Percentiles rank a stretch among this genome's conserved stretches.
Conservation (phyloP, 2,888 invertebrate genomes). For the Xestia rhomboidea region DNA sequence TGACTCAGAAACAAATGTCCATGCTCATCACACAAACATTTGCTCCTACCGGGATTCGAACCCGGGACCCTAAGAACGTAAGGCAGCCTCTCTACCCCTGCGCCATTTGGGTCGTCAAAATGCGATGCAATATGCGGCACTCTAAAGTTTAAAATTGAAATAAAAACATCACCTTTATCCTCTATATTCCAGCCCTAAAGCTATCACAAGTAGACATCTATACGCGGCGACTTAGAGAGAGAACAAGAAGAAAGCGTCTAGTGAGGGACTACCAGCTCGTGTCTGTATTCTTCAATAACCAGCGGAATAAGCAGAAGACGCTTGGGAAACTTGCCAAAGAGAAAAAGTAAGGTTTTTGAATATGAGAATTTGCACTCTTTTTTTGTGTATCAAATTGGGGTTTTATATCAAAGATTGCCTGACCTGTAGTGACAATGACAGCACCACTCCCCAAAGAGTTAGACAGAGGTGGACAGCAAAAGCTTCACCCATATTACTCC, state of each 20-base stretch:
- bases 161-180: slow-evolving; percentile 57
- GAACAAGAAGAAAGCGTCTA: slow-evolving; percentile 96
- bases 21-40: too few species aligned
- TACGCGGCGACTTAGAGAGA: slow-evolving; percentile 94
- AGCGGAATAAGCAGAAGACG: slow-evolving; percentile 91
- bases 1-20: too few species aligned
- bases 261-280: slow-evolving; percentile 97
- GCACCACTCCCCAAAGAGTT: neutral
- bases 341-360: slow-evolving; percentile 92
- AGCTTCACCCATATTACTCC: neutral
- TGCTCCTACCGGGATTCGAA: too few species aligned
- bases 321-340: slow-evolving; percentile 93
- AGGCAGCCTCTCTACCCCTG: too few species aligned
- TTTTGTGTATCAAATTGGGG: neutral
- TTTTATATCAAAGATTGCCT: neutral
- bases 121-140: too few species aligned
- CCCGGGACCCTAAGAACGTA: too few species aligned
- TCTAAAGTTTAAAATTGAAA: neutral
- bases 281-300: slow-evolving; percentile 94
- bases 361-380: neutral
- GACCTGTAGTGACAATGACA: neutral
- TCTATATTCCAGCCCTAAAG: slow-evolving; percentile 93
- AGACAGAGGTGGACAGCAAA: neutral
- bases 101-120: too few species aligned
- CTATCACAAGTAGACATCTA: slow-evolving; percentile 98